Base-by-base conservation (phyloP, 2,888 invertebrate genomes). In the Trissolcus japonicus region DNA sequence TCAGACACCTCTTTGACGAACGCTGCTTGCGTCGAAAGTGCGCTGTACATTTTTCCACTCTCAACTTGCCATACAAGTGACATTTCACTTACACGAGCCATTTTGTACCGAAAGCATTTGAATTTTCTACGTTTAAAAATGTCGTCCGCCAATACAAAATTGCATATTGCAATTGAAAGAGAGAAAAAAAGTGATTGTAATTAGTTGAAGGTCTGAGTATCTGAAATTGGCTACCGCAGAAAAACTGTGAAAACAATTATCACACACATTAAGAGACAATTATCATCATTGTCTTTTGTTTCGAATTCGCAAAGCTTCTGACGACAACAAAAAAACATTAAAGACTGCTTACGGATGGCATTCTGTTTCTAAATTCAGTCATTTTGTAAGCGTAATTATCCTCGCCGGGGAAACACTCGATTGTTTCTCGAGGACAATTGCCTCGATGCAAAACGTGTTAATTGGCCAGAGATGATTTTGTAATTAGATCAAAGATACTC, bases 1-100 rank as follows among this genome's bases (percentile, higher is more conserved):
- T 35, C 72, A 69, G 62, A 72, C 67, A 40, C 73, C 62, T 65
- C 63, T 77, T 73, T 72, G 68, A 74, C 60, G 55, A 66, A 56
- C 43, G 60, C 77, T 41, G 61, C 51, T 41, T 19, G 63, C 71
- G 51, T 68, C 61, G 62, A 63, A 73, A 46, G 46, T 29, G 19
- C 62, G 56, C 72, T 43, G 65, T 29, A 68, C 57, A 50, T 60
- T 71, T 57, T 71, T 65, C 50, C 51, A 41, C 56, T 68, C 61
- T 46, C 21, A 48, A 53, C 43, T 54, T 48, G 51, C 40, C 57
- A 61, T 67, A 61, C 51, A 54, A 73, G 61, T 46, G 40, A 11
- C 51, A n/a, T 53, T 67, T 61, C 25, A 63, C 65, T 72, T 50
- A 6, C 56, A 14, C 6, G 0, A 53, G 53, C 55, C 54, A 11